Base-by-base conservation (phyloP, 2,797 vertebrate species). In the Octomys mimax region DNA sequence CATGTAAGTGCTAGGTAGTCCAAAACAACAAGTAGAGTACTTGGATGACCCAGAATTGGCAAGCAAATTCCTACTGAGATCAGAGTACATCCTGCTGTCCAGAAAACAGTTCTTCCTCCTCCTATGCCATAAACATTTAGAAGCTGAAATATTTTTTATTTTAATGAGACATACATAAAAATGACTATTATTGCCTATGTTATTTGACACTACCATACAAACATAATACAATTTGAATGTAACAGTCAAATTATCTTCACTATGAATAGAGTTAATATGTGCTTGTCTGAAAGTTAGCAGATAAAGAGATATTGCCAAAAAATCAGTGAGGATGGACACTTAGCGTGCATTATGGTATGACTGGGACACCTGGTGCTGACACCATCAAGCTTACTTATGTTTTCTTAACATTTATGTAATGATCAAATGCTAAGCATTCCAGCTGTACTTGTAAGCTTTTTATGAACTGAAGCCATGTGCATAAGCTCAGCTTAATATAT, bases 391-490 rank as follows among this genome's bases (percentile, higher is more conserved):
- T 97, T 97, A 91, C 89, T 94, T 1, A 11, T 64, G 86, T 96
- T 97, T 93, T 96, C 96, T 97, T 97, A 93, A 89, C 71, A 95
- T 97, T 97, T 97, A 97, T 98, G 95, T 96, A 97, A 96, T 96
- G 95, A 89, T 96, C 96, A 97, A 96, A 97, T 93, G 80, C 71
- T 97, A 96, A 97, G 89, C 94, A 95, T 97, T 97, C 96, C 95
- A 97, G 95, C 71, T 98, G 94, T 66, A 86, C 96, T 95, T 97
- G 96, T 97, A 97, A 97, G 96, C 94, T 89, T 97, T 97, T 98
- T 97, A 97, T 96, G 96, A 98, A 97, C 97, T 97, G 92, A 95
- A 97, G 96, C 97, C 95, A 97, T 95, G 91, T 75, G 95, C 82
- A 88, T 57, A 95, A 87, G 66, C 88, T 97, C 91, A 96, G 93